Evolutionary conservation across 2,888 invertebrate genomes (phyloP).

Genomic region (Plagodis dolabraria): DNA sequence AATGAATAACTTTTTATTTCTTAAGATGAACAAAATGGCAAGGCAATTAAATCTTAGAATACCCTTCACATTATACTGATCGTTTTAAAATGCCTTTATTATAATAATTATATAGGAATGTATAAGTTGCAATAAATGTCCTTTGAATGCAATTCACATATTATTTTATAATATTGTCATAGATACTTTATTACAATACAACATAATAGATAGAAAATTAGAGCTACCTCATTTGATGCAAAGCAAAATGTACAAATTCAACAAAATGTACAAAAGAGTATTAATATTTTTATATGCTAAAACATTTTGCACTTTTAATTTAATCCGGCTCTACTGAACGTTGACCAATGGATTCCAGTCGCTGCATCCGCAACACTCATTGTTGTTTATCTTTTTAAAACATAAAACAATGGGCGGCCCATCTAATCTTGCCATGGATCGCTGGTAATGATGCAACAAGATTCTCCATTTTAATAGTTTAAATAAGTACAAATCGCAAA

Average conservation of each 20-base stretch:
- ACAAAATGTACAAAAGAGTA: no score
- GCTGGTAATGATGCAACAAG: constrained; percentile 45
- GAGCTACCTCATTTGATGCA: no score
- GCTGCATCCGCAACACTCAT: constrained; percentile 53
- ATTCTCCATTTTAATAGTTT: constrained; percentile 26
- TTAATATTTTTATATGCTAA: no score
- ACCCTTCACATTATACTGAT: constrained; percentile 10
- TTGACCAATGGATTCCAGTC: constrained; percentile 23
- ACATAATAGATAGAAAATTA: no score
- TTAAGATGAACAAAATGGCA: constrained; percentile 13
- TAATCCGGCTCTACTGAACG: constrained; percentile 11
- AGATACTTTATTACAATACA: no score
- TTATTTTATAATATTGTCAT: no score
- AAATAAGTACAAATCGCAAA: constrained; percentile 9
- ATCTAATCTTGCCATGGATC: constrained; percentile 41
- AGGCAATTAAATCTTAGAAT: constrained; percentile 19
- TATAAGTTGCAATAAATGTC: background rate
- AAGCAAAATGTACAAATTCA: no score
- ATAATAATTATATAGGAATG: background rate
- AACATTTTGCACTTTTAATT: background rate
- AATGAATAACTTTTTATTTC: constrained; percentile 42
- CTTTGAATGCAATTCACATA: no score
- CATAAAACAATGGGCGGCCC: constrained; percentile 56
- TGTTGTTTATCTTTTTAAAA: constrained; percentile 56
- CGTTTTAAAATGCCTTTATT: constrained; percentile 5